These are phyloP conservation scores for Etheostoma spectabile DNA, from an alignment of 2,113 vertebrate species.

Conservation along the genomic window DNA sequence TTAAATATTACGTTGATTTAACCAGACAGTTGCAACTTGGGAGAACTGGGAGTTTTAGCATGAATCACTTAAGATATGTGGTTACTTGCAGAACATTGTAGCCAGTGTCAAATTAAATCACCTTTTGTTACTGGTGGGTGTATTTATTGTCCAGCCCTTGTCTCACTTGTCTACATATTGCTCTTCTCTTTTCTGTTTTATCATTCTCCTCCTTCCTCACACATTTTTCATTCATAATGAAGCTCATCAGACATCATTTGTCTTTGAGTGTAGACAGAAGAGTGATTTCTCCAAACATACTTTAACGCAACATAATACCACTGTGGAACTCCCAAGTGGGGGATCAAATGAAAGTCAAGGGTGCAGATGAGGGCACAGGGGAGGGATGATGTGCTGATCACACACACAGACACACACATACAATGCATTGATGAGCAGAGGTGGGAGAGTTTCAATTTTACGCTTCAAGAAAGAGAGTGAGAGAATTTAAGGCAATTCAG, in stretches of 20 bases:
- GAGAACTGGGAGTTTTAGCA: background rate
- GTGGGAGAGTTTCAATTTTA: conserved; percentile 53
- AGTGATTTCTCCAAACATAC: background rate
- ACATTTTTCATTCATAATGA: conserved; percentile 7
- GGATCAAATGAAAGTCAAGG: conserved; percentile 29
- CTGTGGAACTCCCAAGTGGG: background rate
- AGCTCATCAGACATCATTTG: conserved; percentile 23
- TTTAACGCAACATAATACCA: background rate
- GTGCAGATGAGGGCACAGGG: background rate
- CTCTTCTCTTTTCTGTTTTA: background rate
- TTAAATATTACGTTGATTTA: no score
- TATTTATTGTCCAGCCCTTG: background rate
- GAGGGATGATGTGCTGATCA: conserved; percentile 4
- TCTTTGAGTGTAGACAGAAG: background rate
- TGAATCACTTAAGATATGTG: background rate
- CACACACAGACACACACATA: background rate
- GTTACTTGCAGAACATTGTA: background rate
- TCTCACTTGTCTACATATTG: background rate
- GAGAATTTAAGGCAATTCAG: conserved; percentile 31
- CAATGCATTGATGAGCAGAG: background rate
- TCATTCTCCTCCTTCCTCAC: background rate
- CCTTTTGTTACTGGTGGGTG: background rate
- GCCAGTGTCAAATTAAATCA: background rate
- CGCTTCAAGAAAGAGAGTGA: conserved; percentile 45
- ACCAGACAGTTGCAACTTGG: no score